phyloP scores from a whole-genome alignment of 2,113 vertebrate genomes.

The Spheniscus mendiculus region DNA sequence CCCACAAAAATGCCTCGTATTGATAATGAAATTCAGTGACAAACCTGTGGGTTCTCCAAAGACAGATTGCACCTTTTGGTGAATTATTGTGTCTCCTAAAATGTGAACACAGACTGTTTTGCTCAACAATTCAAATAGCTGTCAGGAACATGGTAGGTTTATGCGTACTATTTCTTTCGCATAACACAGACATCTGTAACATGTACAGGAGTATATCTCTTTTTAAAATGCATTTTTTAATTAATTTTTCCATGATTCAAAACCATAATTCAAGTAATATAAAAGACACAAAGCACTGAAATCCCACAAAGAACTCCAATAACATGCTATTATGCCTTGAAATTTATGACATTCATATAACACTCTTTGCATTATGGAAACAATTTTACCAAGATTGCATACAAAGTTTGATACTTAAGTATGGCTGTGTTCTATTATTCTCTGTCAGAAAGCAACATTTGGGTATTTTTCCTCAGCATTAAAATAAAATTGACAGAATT shows the following conservation, averaged over 20 bases:
- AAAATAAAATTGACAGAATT: conserved; percentile 39
- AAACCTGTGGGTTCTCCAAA: conserved; percentile 34
- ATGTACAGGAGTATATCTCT: neutral
- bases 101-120: conserved; percentile 6
- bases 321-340: neutral
- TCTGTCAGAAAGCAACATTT: neutral
- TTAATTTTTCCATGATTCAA: neutral
- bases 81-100: conserved; percentile 30
- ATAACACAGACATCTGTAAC: neutral
- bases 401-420: neutral
- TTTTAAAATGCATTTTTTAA: neutral
- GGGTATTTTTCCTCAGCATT: conserved; percentile 16
- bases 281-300: neutral
- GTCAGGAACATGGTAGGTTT: conserved; percentile 23
- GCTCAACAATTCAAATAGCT: conserved; percentile 42
- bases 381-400: neutral
- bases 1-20: neutral
- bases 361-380: neutral
- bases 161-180: conserved; percentile 6
- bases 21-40: conserved; percentile 40
- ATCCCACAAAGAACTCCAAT: neutral
- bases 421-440: neutral
- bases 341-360: neutral
- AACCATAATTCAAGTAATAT: neutral
- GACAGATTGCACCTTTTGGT: conserved; percentile 18